Base-by-base conservation (phyloP, 2,797 vertebrate species). In the Heterohyrax brucei region DNA sequence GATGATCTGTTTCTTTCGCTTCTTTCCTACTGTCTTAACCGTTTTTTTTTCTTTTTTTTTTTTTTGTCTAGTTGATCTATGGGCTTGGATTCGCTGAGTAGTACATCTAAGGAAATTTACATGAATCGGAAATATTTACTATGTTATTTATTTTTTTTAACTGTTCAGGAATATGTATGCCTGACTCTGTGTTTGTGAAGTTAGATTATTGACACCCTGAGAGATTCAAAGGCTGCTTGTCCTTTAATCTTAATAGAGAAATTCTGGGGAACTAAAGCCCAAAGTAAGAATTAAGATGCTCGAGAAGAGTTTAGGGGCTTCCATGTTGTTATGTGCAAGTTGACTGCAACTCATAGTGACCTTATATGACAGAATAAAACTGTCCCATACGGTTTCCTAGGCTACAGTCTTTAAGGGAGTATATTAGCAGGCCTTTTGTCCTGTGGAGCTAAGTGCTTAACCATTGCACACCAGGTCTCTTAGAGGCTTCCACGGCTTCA, bases 11-110 rank as follows among this genome's bases (percentile, higher is more conserved):
- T 33, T 13, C 78, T 84, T 77, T 70, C 26, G 26, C 3, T n/a
- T 76, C 82, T 50, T 61, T 64, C 61, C 91, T 68, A 30, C 8
- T 73, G 61, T 56, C 24, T 1, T 9, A 53, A 10, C 10, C 75
- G n/a, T 87, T 89, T 89, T 61, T 84, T 93, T 85, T 21, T 84
- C 92, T 85, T 21, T 39, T 39, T 3, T 39, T 39, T 39, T 39
- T 89, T 61, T 84, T 93, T 85, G 24, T 92, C 82, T 84, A 9
- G 19, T 22, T 59, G 33, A 75, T 62, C 66, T 75, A 91, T 79
- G 30, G 22, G 12, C 44, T 62, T 28, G 68, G n/a, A 22, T 3
- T 84, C 24, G 86, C 28, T 22, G 72, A 78, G 61, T 8, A 79
- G 46, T 24, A 30, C 46, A 66, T 80, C 9, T 33, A 93, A 80